These are phyloP conservation scores for Ophiodon elongatus DNA, from an alignment of 2,113 vertebrate species.

Conservation along the genomic window DNA sequence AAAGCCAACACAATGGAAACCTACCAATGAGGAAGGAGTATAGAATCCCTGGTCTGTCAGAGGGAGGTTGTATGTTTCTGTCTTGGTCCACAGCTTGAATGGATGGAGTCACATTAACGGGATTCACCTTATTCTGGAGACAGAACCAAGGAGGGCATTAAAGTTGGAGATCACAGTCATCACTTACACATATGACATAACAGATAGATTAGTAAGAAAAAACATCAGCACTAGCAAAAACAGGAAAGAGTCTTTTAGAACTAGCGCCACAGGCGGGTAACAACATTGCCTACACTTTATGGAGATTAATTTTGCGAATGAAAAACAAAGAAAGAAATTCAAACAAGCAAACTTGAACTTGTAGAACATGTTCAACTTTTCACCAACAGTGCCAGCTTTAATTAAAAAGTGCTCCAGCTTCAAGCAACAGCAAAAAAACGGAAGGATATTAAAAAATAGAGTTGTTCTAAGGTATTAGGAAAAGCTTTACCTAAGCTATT, in stretches of 20 bases:
- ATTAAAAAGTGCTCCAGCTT: conserved; percentile 13
- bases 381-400: background rate
- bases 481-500: background rate
- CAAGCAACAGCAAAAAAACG: background rate
- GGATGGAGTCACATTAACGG: conserved; percentile 92
- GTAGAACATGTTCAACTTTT: background rate
- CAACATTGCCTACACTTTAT: background rate
- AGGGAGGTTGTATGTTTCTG: conserved; percentile 93
- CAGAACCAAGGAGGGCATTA: background rate
- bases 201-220: background rate
- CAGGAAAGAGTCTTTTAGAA: background rate
- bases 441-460: background rate
- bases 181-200: conserved; percentile 36
- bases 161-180: background rate
- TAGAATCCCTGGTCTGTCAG: conserved; percentile 93
- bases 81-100: conserved; percentile 97
- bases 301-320: background rate
- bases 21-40: conserved; percentile 96
- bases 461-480: background rate
- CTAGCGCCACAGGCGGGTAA: too few species aligned
- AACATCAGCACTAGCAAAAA: background rate
- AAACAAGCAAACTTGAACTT: conserved; percentile 7
- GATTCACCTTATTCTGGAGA: conserved; percentile 91
- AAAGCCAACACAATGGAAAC: conserved; percentile 59
- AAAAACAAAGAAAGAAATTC: background rate